Evolutionary conservation across 2,888 invertebrate genomes (phyloP).

Genomic region (Fragum fragum): DNA sequence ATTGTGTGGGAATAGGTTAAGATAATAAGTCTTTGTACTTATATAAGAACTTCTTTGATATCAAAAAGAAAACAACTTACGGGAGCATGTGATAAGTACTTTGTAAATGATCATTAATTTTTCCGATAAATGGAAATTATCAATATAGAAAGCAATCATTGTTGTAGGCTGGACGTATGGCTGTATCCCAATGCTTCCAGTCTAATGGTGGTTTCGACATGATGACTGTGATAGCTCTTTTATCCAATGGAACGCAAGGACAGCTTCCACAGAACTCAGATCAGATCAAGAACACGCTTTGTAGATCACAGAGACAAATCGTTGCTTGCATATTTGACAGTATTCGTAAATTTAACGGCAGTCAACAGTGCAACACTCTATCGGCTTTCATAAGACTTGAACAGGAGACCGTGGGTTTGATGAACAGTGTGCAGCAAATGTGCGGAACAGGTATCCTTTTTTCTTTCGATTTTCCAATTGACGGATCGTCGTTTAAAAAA

Average conservation of each 20-base stretch:
- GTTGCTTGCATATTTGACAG: constrained; percentile 52
- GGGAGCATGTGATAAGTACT: too few relatives aligned
- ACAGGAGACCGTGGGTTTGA: constrained; percentile 64
- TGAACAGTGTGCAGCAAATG: constrained; percentile 61
- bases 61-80: too few relatives aligned
- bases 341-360: constrained; percentile 52
- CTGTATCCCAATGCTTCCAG: constrained; percentile 65
- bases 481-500: too few relatives aligned
- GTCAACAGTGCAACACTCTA: constrained; percentile 51
- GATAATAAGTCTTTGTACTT: too few relatives aligned
- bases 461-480: too few relatives aligned
- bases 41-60: too few relatives aligned
- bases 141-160: too few relatives aligned
- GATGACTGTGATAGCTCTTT: constrained; percentile 60
- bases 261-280: constrained; percentile 57
- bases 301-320: constrained; percentile 56
- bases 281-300: constrained; percentile 51
- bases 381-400: constrained; percentile 54
- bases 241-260: constrained; percentile 66
- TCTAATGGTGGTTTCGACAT: constrained; percentile 63
- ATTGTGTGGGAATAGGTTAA: too few relatives aligned
- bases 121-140: too few relatives aligned
- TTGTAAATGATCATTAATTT: too few relatives aligned
- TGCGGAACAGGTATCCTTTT: constrained; percentile 67
- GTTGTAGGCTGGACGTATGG: constrained; percentile 61